Conservation (phyloP, 2,888 invertebrate species). For the Pristionchus mayeri region DNA sequence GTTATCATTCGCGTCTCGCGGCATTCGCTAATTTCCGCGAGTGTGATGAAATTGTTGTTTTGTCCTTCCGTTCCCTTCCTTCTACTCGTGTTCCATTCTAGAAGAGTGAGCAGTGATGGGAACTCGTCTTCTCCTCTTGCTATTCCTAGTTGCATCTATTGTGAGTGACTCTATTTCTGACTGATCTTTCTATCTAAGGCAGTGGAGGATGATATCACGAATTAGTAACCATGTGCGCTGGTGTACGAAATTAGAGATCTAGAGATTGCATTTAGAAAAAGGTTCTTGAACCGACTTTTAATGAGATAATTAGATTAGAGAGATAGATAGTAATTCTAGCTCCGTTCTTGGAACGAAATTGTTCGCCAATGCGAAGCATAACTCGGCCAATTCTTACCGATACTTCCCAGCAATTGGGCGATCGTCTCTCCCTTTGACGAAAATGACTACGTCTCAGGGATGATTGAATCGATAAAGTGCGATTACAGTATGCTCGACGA, state of each 20-base stretch:
- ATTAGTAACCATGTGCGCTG: background rate
- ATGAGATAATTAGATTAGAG: too few relatives aligned
- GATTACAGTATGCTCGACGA: background rate
- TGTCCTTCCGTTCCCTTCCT: background rate
- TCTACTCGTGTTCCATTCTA: too few relatives aligned
- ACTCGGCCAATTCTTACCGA: background rate
- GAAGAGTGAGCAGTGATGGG: background rate
- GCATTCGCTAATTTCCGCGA: background rate
- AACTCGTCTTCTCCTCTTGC: background rate
- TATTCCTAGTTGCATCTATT: background rate
- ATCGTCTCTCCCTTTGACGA: too few relatives aligned
- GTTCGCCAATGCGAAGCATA: background rate
- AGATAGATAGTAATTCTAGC: too few relatives aligned
- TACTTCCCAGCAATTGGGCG: background rate
- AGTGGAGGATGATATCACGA: background rate
- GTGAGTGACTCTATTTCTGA: background rate
- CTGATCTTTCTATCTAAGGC: background rate
- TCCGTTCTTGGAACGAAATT: too few relatives aligned
- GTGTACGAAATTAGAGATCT: background rate
- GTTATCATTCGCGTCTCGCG: slow-evolving; percentile 3
- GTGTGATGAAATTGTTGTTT: slow-evolving; percentile 11
- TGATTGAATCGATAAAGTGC: background rate
- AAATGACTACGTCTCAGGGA: background rate
- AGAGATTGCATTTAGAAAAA: too few relatives aligned
- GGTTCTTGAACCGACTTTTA: too few relatives aligned